Evolutionary conservation across 1,140 invertebrate genomes (phyloP).

Genomic region (Hyposmocoma kahamanoa): DNA sequence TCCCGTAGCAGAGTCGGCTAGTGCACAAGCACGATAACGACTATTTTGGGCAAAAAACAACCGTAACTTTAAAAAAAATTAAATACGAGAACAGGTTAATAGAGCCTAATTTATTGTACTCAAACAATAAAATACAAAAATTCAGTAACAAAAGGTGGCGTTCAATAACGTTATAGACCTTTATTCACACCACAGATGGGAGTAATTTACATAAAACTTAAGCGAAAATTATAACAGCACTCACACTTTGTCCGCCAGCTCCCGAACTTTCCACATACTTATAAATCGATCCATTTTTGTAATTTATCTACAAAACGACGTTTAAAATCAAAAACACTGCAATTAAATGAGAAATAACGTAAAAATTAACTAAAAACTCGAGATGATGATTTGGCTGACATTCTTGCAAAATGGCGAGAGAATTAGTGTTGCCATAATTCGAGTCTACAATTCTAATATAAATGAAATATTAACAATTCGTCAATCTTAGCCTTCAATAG

Average conservation of each 20-base stretch:
- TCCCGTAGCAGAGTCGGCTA: too few species aligned
- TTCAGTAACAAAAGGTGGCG: too few species aligned
- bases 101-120: too few species aligned
- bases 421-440: constrained; percentile 44
- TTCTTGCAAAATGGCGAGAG: constrained; percentile 72
- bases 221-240: constrained; percentile 66
- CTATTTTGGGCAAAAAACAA: not conserved
- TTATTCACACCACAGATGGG: constrained; percentile 35
- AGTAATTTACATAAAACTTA: constrained; percentile 52
- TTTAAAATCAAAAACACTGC: constrained; percentile 47
- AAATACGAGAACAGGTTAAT: too few species aligned
- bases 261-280: constrained; percentile 95
- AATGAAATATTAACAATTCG: too few species aligned
- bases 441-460: too few species aligned
- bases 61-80: too few species aligned
- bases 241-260: constrained; percentile 97
- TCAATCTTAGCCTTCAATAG: too few species aligned
- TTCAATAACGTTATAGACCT: constrained; percentile 18
- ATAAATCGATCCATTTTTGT: constrained; percentile 80
- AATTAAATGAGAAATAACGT: constrained; percentile 47
- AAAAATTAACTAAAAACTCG: constrained; percentile 62
- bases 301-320: constrained; percentile 17
- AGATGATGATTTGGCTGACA: constrained; percentile 75
- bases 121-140: too few species aligned
- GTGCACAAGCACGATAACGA: not conserved